These are phyloP conservation scores for Phalacrocorax carbo DNA, from an alignment of 2,113 vertebrate genomes.

Conservation along the genomic window DNA sequence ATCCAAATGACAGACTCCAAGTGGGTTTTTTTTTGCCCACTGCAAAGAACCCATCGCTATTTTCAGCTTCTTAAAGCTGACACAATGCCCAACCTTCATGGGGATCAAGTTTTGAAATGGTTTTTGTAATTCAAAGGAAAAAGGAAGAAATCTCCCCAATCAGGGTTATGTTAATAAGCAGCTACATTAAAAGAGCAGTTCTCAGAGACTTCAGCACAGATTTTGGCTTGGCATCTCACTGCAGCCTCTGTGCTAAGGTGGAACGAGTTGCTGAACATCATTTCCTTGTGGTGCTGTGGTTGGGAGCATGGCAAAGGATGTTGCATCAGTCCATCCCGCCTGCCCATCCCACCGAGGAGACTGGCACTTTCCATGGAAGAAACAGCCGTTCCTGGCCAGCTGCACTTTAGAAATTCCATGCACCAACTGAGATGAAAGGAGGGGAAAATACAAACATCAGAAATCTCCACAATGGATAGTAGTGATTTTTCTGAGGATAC, in stretches of 20 bases:
- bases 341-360: not conserved
- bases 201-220: constrained; percentile 30
- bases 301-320: not conserved
- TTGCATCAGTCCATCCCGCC: not conserved
- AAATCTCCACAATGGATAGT: not conserved
- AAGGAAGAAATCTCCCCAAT: constrained; percentile 10
- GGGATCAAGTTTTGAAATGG: constrained; percentile 18
- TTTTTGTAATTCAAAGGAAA: constrained; percentile 22
- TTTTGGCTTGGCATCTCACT: constrained; percentile 24
- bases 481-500: not conserved
- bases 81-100: not conserved
- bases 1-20: constrained; percentile 33
- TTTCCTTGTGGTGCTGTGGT: constrained; percentile 20
- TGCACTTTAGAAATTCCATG: not conserved
- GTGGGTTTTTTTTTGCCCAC: not conserved
- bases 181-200: constrained; percentile 22
- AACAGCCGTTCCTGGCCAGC: not conserved
- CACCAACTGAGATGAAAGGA: not conserved
- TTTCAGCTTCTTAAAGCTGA: constrained; percentile 30
- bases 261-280: not conserved
- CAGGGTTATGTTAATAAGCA: constrained; percentile 27
- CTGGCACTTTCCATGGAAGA: constrained; percentile 1
- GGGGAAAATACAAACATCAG: not conserved
- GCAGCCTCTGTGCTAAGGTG: constrained; percentile 19
- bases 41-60: not conserved